Conservation (phyloP, 2,113 vertebrate genomes). For the Dolichallabes microphthalmus region DNA sequence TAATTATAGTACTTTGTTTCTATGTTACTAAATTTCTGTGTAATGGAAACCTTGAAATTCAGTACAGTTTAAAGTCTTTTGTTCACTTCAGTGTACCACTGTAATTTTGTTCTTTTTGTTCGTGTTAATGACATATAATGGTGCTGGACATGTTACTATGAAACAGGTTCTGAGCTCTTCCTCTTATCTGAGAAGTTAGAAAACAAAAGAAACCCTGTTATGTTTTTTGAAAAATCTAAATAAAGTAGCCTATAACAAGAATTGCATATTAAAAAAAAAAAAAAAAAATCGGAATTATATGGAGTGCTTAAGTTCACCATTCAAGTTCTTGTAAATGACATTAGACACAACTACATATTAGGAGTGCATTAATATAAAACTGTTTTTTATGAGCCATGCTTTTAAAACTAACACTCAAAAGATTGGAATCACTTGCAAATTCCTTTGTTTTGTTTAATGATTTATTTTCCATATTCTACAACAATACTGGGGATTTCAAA, state of each 20-base stretch:
- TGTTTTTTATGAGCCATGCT: neutral
- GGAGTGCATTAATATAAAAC: neutral
- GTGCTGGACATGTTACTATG: neutral
- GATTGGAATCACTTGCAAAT: too few species aligned
- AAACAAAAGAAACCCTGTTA: neutral
- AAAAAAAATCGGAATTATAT: neutral
- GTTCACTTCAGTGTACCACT: neutral
- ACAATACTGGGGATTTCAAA: too few species aligned
- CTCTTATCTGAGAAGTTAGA: neutral
- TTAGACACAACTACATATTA: neutral
- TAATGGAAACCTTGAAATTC: neutral
- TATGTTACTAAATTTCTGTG: neutral
- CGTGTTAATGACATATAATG: neutral
- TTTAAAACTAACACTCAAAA: too few species aligned
- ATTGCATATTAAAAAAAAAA: neutral
- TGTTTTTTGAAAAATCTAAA: neutral
- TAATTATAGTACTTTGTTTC: slow-evolving; percentile 10
- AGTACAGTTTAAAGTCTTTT: neutral
- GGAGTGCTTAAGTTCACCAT: neutral
- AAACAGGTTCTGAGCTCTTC: neutral
- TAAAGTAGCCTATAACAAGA: neutral
- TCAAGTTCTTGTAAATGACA: neutral
- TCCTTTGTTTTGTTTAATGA: too few species aligned
- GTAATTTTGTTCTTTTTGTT: neutral
- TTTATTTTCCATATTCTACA: too few species aligned